These are phyloP conservation scores for Tauraco erythrolophus DNA, from an alignment of 2,113 vertebrate species.

Conservation along the genomic window DNA sequence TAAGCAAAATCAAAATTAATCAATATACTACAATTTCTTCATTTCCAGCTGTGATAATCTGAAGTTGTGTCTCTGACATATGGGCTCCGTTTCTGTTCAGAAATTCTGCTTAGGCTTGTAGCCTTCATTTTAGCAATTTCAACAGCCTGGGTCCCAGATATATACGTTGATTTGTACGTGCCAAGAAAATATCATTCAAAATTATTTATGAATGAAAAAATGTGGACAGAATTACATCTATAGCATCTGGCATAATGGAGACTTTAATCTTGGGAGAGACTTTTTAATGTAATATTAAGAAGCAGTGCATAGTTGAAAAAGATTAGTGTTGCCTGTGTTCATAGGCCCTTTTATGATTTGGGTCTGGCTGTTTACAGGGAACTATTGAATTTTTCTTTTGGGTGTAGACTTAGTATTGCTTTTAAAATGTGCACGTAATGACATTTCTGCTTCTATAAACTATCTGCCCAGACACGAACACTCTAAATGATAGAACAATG, in stretches of 20 bases:
- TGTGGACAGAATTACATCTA: not conserved
- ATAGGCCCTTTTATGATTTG: not conserved
- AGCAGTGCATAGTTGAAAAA: not conserved
- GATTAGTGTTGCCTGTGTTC: not conserved
- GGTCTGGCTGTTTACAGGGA: not conserved
- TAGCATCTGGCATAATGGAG: not conserved
- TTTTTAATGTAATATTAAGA: not conserved
- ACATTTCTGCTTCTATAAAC: constrained; percentile 17
- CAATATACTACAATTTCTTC: not conserved
- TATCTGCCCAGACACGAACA: not conserved
- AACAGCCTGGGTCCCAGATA: not conserved
- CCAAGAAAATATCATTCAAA: not conserved
- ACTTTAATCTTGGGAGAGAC: not conserved
- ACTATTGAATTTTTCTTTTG: not conserved
- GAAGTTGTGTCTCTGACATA: not conserved
- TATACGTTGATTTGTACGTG: not conserved
- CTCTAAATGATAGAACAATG: not conserved
- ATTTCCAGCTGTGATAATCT: constrained; percentile 16
- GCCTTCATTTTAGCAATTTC: not conserved
- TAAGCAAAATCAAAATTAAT: constrained; percentile 20
- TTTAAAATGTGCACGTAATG: not conserved
- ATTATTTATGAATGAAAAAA: not conserved
- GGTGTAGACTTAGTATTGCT: not conserved
- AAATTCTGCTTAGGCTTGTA: not conserved
- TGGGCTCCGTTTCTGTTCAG: not conserved